Evolutionary conservation across 2,797 vertebrate species (phyloP).

Genomic region (Rhynchonycteris naso): DNA sequence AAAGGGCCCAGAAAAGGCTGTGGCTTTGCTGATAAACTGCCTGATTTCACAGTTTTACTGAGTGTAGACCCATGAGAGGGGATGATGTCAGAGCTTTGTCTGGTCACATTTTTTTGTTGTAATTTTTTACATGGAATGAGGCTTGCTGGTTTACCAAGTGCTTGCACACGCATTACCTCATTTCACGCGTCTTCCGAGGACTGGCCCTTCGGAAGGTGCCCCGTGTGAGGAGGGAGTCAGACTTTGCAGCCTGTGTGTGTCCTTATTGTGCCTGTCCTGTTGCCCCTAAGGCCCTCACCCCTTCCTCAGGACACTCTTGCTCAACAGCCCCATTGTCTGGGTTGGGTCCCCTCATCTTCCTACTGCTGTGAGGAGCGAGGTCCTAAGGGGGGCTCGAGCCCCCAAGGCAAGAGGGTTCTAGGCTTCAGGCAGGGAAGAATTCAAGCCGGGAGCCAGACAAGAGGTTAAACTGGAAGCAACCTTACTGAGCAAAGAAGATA

Average conservation of each 20-base stretch:
- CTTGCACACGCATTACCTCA: neutral
- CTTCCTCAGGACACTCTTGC: neutral
- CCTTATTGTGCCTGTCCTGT: neutral
- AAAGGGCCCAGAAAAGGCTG: neutral
- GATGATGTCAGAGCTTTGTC: neutral
- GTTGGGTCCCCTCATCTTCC: neutral
- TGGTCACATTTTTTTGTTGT: neutral
- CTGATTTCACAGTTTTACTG: neutral
- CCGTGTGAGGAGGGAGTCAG: neutral
- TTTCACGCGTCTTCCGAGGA: neutral
- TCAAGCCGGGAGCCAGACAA: neutral
- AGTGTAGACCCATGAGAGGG: neutral
- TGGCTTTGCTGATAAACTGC: conserved; percentile 24
- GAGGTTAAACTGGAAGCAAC: neutral
- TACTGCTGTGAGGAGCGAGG: neutral
- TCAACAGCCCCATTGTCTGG: fast-evolving
- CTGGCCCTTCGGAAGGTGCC: neutral
- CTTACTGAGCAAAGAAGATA: neutral
- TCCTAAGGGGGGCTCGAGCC: neutral
- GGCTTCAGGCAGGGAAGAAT: neutral
- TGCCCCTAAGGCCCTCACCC: neutral
- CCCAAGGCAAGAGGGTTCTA: neutral
- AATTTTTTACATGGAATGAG: neutral
- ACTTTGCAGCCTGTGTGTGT: fast-evolving
- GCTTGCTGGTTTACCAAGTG: neutral